Base-by-base conservation (phyloP, 2,113 vertebrate species). In the Oreotrochilus melanogaster region DNA sequence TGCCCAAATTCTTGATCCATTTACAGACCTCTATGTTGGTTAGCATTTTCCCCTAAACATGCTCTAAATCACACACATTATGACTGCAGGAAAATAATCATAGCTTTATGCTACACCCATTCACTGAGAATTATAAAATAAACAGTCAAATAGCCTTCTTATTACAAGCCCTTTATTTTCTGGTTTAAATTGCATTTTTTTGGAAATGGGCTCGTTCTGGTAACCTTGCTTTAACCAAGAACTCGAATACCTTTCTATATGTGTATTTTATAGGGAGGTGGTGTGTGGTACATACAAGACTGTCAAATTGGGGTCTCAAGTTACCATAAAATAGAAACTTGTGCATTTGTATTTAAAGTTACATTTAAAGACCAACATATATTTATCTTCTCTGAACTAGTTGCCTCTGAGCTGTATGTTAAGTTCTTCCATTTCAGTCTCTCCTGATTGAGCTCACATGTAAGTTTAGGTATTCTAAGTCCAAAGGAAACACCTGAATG, bases 121-220 rank as follows among this genome's bases (percentile, higher is more conserved):
- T 92, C 79, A 51, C 61, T 95, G 86, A 62, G 73, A 91, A 48
- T 94, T 96, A 70, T 50, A 96, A 89, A 86, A 84, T 93, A 93
- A 88, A 93, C 90, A 89, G 88, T 90, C 67, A 85, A 87, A 70
- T 3, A 10, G 21, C 60, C 50, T 86, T 73, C 76, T 79, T 67
- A 78, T 83, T 93, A 18, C 43, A 22, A 89, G 35, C 35, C 19
- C 18, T 43, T 81, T 39, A 39, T 76, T 66, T 80, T 57, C 66
- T 89, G 37, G 9, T 91, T 91, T 82, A 80, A 86, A 74, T 80
- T 56, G 22, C 37, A 0, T 53, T 81, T 75, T 92, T 93, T 93
- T 73, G 17, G 70, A 33, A 53, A n/a, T 30, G 76, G 25, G 19
- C 42, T 93, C 78, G 50, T 86, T 95, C 73, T 85, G 56, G 83